Base-by-base conservation (phyloP, 2,888 invertebrate species). In the Melikaiella ostensackeni region DNA sequence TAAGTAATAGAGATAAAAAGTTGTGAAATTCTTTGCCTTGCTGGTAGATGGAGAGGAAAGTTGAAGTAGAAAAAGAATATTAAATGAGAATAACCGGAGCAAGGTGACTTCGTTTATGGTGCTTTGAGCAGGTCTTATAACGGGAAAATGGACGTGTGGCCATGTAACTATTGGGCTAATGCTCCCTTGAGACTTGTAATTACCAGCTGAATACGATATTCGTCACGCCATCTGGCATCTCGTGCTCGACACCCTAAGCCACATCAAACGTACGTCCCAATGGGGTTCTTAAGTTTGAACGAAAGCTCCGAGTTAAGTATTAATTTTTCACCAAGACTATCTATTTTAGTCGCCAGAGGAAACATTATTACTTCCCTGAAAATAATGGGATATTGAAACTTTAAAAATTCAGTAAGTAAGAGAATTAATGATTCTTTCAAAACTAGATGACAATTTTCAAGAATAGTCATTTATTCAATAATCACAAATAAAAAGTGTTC, bases 151-250 rank as follows among this genome's bases (percentile, higher is more conserved):
- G 42, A 38, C 42, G 38, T 9, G 19, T 16, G 59, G 57, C 73
- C 63, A 63, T 21, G 64, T 50, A 50, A 46, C 75, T 64, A 42
- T 64, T 9, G 64, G 64, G 38, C 27, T 64, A 64, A 42, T 64
- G 24, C 64, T 42, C 64, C 64, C 64, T 64, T 64, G 64, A 64
- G 64, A 19, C 64, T 42, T 38, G 64, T 77, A 87, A 87, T 87
- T 87, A 85, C 85, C 75, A 82, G 81, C 81, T 81, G 82, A 83
- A 84, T 77, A 80, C 83, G 82, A 85, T 86, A 87, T 84, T 85
- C 84, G 84, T 85, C 86, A 85, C 83, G 85, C 84, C 84, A 88
- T 84, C 83, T 85, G 86, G 27, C 80, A 66, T 83, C 42, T 64
- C 42, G 42, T 64, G 64, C 42, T 64, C 27, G 64, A 42, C 42